A percentile compares a stretch with the other conserved stretches of the same genome.
Conservation (phyloP, 2,888 invertebrate genomes). For the Drosophila pegasa region DNA sequence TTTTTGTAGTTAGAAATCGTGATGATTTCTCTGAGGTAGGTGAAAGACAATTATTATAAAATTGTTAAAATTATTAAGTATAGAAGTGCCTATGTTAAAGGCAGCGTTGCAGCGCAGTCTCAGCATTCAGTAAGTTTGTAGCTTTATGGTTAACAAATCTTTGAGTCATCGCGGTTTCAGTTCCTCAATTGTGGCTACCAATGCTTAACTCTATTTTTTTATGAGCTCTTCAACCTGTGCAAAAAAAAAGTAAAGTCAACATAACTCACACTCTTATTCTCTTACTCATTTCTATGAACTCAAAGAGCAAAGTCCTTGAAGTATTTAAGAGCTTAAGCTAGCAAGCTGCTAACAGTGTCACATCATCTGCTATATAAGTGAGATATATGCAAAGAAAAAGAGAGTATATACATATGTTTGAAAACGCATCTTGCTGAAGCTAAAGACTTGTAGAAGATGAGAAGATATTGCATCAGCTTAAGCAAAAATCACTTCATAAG, state of each 20-base stretch:
- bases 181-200: not conserved
- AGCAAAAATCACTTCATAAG: no score
- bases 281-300: not conserved
- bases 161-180: not conserved
- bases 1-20: no score
- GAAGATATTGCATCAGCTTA: not conserved
- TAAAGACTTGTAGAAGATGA: not conserved
- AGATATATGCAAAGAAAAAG: not conserved
- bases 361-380: not conserved
- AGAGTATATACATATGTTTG: no score
- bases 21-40: no score
- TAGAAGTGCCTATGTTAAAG: no score
- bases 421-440: not conserved
- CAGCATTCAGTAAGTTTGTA: no score
- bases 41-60: no score
- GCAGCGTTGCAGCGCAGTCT: no score
- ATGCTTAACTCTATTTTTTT: not conserved
- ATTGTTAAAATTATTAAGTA: no score
- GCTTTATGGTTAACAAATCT: not conserved
- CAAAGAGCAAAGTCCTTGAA: constrained; percentile 4
- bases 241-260: not conserved
- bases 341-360: not conserved
- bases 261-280: not conserved
- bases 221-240: not conserved
- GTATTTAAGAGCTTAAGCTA: constrained; percentile 4